Percentiles rank a stretch among this genome's conserved stretches.
These are phyloP conservation scores for Hyaena hyaena DNA, from an alignment of 2,113 vertebrate species.

Conservation along the genomic window DNA sequence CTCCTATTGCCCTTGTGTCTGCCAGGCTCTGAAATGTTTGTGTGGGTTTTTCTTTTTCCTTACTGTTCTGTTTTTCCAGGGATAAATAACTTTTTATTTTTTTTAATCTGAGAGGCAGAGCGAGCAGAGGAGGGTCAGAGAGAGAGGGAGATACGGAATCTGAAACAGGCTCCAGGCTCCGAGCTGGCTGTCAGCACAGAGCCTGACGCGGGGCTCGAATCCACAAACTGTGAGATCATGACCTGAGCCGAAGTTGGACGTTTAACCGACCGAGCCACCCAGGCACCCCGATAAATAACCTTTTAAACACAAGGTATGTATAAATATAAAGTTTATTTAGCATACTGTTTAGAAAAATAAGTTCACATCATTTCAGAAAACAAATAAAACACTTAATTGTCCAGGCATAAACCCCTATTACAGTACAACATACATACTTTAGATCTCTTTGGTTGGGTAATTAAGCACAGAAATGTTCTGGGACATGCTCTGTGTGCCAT, in stretches of 20 bases:
- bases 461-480: slow-evolving; percentile 90
- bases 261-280: too few species aligned
- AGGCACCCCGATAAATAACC: background rate
- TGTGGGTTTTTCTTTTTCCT: background rate
- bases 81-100: slow-evolving; percentile 28
- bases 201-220: too few species aligned
- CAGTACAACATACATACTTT: slow-evolving; percentile 91
- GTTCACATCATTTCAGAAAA: slow-evolving; percentile 99
- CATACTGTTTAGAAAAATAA: slow-evolving; percentile 99
- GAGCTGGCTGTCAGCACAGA: too few species aligned
- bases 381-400: slow-evolving; percentile 95
- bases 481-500: slow-evolving; percentile 86
- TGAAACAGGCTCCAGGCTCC: too few species aligned
- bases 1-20: background rate
- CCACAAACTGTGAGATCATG: too few species aligned
- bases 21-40: background rate
- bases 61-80: background rate
- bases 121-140: too few species aligned
- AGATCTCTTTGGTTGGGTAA: slow-evolving; percentile 95
- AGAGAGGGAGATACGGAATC: too few species aligned
- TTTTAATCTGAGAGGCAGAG: too few species aligned
- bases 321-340: slow-evolving; percentile 99
- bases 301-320: slow-evolving; percentile 87
- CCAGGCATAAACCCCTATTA: slow-evolving; percentile 92
- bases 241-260: too few species aligned